These are phyloP conservation scores for Ashinkailepas kermadecensis DNA, from an alignment of 2,888 invertebrate species.

Conservation along the genomic window DNA sequence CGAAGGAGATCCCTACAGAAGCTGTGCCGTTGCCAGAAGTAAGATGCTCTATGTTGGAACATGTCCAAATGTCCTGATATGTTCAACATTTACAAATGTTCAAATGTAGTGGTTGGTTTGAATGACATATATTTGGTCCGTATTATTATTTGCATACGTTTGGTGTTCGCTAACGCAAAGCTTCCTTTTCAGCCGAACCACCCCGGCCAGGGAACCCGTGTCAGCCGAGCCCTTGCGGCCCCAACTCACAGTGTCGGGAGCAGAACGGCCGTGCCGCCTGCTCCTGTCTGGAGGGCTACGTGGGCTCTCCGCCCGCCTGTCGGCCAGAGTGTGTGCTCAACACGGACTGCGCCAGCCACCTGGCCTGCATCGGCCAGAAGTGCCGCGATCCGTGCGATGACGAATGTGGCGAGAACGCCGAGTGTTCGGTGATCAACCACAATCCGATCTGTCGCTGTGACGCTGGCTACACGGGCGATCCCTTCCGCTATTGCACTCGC, in stretches of 20 bases:
- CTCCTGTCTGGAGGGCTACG: conserved; percentile 59
- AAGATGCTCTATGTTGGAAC: neutral
- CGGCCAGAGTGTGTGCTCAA: conserved; percentile 66
- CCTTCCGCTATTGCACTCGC: neutral
- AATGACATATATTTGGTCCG: too few species aligned
- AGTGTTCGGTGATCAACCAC: conserved; percentile 67
- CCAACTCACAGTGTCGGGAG: conserved; percentile 60
- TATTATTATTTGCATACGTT: too few species aligned
- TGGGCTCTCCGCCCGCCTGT: conserved; percentile 61
- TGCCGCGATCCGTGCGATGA: conserved; percentile 54
- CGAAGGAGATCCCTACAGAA: conserved; percentile 59
- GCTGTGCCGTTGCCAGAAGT: conserved; percentile 52
- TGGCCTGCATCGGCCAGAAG: conserved; percentile 60
- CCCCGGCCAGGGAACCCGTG: conserved; percentile 46
- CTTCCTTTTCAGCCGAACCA: neutral
- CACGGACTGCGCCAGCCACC: conserved; percentile 60
- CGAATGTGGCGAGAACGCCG: conserved; percentile 53
- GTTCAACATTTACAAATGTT: too few species aligned
- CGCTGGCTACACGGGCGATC: neutral
- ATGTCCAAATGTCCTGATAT: too few species aligned
- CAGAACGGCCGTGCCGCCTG: conserved; percentile 51
- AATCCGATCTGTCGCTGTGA: conserved; percentile 50
- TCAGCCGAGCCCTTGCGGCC: conserved; percentile 62
- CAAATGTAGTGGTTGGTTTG: too few species aligned
- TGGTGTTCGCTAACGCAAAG: too few species aligned